Evolutionary conservation across 1,140 invertebrate species (phyloP).

Genomic region (Dryas iulia): DNA sequence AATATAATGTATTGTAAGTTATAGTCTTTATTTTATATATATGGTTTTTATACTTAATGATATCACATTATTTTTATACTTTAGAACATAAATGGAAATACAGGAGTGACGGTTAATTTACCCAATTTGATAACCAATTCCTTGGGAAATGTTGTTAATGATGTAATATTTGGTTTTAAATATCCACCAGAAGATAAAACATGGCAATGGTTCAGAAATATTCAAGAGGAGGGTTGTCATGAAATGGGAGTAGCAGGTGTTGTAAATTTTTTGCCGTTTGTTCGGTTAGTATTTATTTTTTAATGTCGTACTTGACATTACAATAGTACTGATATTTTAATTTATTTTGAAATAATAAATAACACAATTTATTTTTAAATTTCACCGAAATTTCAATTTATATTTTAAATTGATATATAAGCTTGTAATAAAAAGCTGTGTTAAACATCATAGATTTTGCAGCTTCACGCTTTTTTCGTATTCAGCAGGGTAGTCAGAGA

Average conservation of each 20-base stretch:
- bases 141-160: conserved; percentile 88
- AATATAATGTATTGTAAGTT: too few species aligned
- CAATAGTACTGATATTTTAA: too few species aligned
- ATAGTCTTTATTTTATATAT: neutral
- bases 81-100: conserved; percentile 56
- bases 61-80: conserved; percentile 17
- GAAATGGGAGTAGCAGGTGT: conserved; percentile 89
- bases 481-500: too few species aligned
- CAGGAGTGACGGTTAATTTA: conserved; percentile 48
- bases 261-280: conserved; percentile 90
- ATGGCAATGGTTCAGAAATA: conserved; percentile 87
- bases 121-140: conserved; percentile 82
- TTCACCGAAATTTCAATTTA: too few species aligned
- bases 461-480: too few species aligned
- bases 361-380: too few species aligned
- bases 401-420: too few species aligned
- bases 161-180: conserved; percentile 87
- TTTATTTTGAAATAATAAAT: too few species aligned
- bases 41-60: neutral
- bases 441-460: too few species aligned
- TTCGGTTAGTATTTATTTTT: conserved; percentile 81
- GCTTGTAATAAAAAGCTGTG: too few species aligned
- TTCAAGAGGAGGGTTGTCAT: conserved; percentile 90
- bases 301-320: too few species aligned
- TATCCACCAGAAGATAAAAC: conserved; percentile 85